Percentiles rank a stretch among this genome's conserved stretches.
Evolutionary conservation across 64 coral and sea anemone species (phyloP).

Genomic region (Porites australiensis): DNA sequence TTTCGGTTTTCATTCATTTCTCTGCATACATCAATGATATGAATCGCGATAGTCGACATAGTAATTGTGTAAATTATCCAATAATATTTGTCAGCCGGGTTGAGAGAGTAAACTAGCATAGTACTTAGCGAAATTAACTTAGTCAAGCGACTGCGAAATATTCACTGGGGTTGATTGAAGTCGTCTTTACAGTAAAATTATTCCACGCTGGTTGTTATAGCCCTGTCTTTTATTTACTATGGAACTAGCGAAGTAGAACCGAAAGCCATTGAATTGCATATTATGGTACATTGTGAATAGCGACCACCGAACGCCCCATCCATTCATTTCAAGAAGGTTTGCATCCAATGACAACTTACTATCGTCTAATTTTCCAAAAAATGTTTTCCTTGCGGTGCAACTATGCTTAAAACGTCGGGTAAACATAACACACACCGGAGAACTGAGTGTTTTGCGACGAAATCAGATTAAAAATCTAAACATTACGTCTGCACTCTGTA

Average conservation of each 20-base stretch:
- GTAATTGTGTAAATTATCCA: background rate
- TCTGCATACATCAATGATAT: background rate
- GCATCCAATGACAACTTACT: too few species aligned
- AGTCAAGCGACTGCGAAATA: too few species aligned
- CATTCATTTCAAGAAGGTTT: background rate
- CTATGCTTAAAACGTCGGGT: too few species aligned
- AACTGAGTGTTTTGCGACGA: background rate
- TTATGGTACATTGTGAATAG: constrained; percentile 37
- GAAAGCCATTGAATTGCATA: constrained; percentile 11
- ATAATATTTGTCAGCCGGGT: background rate
- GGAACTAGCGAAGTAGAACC: constrained; percentile 47
- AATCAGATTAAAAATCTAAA: background rate
- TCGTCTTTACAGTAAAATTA: background rate
- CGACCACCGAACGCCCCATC: background rate
- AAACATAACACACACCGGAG: background rate
- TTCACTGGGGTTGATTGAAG: too few species aligned
- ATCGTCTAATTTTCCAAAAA: too few species aligned
- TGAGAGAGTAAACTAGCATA: background rate
- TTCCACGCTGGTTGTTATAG: background rate
- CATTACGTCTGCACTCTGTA: background rate
- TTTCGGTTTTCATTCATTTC: constrained; percentile 7
- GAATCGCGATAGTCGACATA: background rate
- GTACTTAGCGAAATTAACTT: background rate
- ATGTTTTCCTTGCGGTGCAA: too few species aligned
- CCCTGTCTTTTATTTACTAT: constrained; percentile 35